Percentiles rank a stretch among this genome's conserved stretches.
phyloP scores from a whole-genome alignment of 2,797 vertebrate genomes.

The Lagocephalus sceleratus region DNA sequence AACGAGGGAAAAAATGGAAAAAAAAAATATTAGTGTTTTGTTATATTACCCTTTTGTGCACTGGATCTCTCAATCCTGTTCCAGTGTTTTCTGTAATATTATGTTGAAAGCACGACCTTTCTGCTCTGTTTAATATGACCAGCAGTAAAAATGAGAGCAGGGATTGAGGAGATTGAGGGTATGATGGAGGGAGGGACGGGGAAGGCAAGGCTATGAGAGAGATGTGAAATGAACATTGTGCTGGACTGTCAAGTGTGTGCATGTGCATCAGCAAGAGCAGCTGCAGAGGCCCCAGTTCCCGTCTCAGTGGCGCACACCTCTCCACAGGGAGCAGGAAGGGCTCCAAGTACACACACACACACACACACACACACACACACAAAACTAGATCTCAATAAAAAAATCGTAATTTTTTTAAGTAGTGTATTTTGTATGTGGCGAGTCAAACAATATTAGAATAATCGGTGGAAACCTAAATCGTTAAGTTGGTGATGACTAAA shows the following conservation, averaged over 20 bases:
- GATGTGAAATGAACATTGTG: constrained; percentile 22
- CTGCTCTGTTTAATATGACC: not conserved
- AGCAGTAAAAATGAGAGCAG: not conserved
- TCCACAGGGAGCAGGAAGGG: constrained; percentile 44
- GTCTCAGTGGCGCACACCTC: constrained; percentile 46
- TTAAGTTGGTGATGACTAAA: too few species aligned
- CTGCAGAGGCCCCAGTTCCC: constrained; percentile 60
- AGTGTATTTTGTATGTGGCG: too few species aligned
- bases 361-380: constrained; percentile 2
- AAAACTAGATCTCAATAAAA: not conserved
- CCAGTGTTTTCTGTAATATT: not conserved
- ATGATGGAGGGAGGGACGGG: constrained; percentile 4
- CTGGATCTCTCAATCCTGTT: not conserved
- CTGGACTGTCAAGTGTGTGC: constrained; percentile 16
- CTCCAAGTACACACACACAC: constrained; percentile 36
- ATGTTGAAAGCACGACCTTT: not conserved
- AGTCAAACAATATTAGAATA: too few species aligned
- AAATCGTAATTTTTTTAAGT: too few species aligned
- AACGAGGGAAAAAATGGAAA: not conserved
- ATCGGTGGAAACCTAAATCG: too few species aligned
- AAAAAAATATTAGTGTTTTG: not conserved
- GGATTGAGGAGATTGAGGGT: not conserved
- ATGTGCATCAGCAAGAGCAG: constrained; percentile 37
- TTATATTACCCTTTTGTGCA: not conserved
- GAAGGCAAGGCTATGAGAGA: constrained; percentile 3